Evolutionary conservation across 2,797 vertebrate genomes (phyloP).

Genomic region (Lacerta bilineata): DNA sequence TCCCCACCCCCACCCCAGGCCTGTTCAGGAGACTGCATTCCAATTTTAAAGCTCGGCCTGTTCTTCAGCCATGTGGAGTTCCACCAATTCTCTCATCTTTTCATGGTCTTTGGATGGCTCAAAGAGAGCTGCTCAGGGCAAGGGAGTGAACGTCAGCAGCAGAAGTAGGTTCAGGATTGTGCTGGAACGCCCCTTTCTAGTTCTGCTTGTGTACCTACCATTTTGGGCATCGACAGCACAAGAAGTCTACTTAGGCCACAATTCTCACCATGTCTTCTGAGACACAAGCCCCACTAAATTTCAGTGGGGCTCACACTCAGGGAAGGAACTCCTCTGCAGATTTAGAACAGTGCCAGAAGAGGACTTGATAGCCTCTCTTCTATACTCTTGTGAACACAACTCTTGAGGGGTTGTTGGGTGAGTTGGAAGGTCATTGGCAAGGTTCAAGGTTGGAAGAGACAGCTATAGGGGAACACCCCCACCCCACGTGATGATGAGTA

Average conservation of each 20-base stretch:
- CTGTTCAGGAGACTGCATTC: constrained; percentile 64
- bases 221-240: neutral
- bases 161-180: neutral
- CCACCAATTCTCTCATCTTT: constrained; percentile 46
- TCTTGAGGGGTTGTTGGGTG: neutral
- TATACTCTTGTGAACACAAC: neutral
- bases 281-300: too few species aligned
- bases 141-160: constrained; percentile 35
- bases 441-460: neutral
- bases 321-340: neutral
- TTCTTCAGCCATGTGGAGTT: neutral
- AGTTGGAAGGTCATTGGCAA: neutral
- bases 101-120: constrained; percentile 7
- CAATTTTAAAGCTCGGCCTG: constrained; percentile 64
- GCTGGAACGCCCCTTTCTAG: neutral
- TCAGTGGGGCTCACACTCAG: too few species aligned
- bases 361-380: neutral
- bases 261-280: too few species aligned
- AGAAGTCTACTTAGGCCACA: neutral
- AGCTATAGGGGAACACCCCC: too few species aligned
- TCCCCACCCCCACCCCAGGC: constrained; percentile 16
- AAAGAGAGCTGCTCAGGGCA: constrained; percentile 47
- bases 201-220: neutral
- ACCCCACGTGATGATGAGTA: neutral
- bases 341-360: neutral